Percentiles rank a stretch among this genome's conserved stretches.
These are phyloP conservation scores for Hippocampus comes DNA, from an alignment of 2,113 vertebrate genomes.

Conservation along the genomic window DNA sequence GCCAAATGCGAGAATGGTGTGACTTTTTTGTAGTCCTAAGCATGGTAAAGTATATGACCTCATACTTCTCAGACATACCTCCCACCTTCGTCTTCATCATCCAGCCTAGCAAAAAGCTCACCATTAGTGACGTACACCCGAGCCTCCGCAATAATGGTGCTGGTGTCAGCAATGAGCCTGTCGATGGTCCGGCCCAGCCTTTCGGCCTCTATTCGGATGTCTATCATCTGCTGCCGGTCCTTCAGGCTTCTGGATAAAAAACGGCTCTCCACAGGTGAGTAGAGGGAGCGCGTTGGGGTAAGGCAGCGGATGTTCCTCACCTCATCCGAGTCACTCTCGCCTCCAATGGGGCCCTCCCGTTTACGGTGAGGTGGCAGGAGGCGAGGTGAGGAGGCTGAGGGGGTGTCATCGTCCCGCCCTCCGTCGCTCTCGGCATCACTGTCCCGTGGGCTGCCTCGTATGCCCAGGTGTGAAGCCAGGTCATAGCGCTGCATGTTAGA, in stretches of 20 bases:
- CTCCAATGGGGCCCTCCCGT: slow-evolving; percentile 90
- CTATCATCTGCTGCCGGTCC: slow-evolving; percentile 95
- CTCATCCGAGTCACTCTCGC: slow-evolving; percentile 95
- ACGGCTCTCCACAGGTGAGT: slow-evolving; percentile 80
- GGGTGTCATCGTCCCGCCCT: slow-evolving; percentile 84
- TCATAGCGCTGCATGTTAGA: slow-evolving; percentile 99
- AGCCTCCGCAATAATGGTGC: slow-evolving; percentile 95
- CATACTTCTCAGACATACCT: slow-evolving; percentile 47
- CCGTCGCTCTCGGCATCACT: slow-evolving; percentile 93
- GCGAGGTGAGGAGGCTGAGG: slow-evolving; percentile 57
- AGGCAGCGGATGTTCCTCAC: slow-evolving; percentile 94
- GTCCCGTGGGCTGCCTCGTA: slow-evolving; percentile 89
- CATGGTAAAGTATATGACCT: background rate
- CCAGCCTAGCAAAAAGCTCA: slow-evolving; percentile 90
- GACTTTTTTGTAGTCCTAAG: background rate
- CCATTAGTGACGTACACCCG: slow-evolving; percentile 90
- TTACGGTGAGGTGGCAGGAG: slow-evolving; percentile 92
- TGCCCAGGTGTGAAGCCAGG: slow-evolving; percentile 92
- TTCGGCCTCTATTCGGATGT: slow-evolving; percentile 94
- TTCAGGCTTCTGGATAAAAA: slow-evolving; percentile 88
- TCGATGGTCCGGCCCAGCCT: slow-evolving; percentile 94
- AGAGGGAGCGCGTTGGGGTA: slow-evolving; percentile 89
- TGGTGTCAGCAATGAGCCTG: slow-evolving; percentile 92
- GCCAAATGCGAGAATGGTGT: slow-evolving; percentile 5
- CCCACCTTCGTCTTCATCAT: slow-evolving; percentile 92